Evolutionary conservation across 2,797 vertebrate species (phyloP).

Genomic region (Melanotaenia pygmaea): DNA sequence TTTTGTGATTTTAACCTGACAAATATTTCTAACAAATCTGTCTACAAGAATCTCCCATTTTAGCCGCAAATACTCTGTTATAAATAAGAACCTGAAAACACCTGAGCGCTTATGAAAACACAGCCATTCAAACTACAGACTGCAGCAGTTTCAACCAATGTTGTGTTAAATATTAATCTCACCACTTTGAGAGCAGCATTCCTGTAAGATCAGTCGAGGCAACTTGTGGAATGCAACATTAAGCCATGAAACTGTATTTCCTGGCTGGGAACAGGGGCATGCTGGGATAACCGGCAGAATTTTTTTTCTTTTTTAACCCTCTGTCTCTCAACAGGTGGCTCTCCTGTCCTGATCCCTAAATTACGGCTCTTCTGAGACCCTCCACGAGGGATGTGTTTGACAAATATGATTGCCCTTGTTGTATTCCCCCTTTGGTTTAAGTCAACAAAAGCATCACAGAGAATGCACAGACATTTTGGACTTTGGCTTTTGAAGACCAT

Average conservation of each 20-base stretch:
- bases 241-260: conserved; percentile 76
- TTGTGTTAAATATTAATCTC: conserved; percentile 83
- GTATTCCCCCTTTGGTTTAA: conserved; percentile 69
- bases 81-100: conserved; percentile 64
- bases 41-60: background rate
- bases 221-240: conserved; percentile 71
- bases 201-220: conserved; percentile 71
- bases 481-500: conserved; percentile 72
- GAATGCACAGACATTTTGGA: conserved; percentile 69
- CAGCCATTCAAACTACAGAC: conserved; percentile 54
- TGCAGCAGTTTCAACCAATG: conserved; percentile 54
- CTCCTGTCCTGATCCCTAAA: conserved; percentile 78
- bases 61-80: conserved; percentile 71
- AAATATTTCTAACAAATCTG: background rate
- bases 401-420: conserved; percentile 64
- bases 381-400: conserved; percentile 65
- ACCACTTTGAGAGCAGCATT: conserved; percentile 72
- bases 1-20: background rate
- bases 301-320: conserved; percentile 58
- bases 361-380: conserved; percentile 74
- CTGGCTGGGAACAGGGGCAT: conserved; percentile 67
- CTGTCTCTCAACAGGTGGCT: conserved; percentile 78
- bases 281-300: conserved; percentile 69
- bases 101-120: conserved; percentile 69
- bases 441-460: conserved; percentile 69